phyloP scores from a whole-genome alignment of 2,113 vertebrate genomes.

The Ammodytes marinus region DNA sequence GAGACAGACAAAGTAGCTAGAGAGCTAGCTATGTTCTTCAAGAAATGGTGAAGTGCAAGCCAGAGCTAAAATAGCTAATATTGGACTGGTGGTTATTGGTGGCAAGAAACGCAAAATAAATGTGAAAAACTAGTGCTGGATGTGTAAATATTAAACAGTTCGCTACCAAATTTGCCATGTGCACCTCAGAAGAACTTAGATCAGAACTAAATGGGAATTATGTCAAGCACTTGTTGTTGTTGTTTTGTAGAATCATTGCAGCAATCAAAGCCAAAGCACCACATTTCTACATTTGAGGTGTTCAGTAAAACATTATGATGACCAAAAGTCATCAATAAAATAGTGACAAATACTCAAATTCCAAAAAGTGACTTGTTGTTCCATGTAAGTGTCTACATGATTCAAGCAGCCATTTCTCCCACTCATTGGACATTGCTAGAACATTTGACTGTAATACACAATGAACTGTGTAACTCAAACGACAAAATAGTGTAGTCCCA shows the following conservation, averaged over 20 bases:
- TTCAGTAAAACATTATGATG: background rate
- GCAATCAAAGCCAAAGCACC: background rate
- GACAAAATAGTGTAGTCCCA: background rate
- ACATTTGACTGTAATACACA: background rate
- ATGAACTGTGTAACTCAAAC: background rate
- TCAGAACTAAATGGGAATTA: no score
- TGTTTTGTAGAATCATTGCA: background rate
- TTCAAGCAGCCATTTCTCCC: background rate
- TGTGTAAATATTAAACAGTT: background rate
- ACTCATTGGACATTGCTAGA: background rate
- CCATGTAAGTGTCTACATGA: no score
- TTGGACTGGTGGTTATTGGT: no score
- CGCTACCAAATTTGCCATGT: no score
- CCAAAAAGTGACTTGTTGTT: background rate
- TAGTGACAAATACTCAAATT: background rate
- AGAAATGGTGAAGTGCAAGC: no score
- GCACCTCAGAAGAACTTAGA: no score
- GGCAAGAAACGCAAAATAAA: background rate
- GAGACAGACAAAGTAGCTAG: background rate
- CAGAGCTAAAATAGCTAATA: no score
- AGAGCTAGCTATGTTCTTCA: background rate
- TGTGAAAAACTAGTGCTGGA: background rate
- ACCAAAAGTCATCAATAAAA: background rate
- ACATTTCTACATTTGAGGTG: background rate
- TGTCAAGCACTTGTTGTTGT: background rate